These are phyloP conservation scores for Euura lappo DNA, from an alignment of 1,140 invertebrate species.

Conservation along the genomic window DNA sequence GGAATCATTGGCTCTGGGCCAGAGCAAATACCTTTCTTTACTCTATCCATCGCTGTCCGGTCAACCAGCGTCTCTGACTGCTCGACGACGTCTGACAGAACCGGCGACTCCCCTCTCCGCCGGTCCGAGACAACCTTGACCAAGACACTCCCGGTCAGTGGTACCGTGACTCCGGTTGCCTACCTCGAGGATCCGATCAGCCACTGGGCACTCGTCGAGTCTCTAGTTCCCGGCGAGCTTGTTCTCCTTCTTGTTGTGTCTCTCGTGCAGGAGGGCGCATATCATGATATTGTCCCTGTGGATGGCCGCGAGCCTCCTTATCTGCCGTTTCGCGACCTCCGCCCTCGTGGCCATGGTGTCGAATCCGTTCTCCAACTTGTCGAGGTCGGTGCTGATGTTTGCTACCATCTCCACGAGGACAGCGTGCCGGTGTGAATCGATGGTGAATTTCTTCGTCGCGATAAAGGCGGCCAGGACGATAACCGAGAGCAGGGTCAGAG, in stretches of 20 bases:
- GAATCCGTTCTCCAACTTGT: slow-evolving; percentile 43
- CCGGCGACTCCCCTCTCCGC: no score
- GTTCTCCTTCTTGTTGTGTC: slow-evolving; percentile 12
- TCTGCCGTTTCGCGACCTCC: slow-evolving; percentile 34
- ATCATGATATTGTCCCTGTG: slow-evolving; percentile 45
- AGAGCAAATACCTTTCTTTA: background rate
- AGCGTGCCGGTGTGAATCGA: slow-evolving; percentile 33
- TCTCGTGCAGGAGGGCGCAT: slow-evolving; percentile 38
- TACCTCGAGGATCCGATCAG: no score
- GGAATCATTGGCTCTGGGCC: background rate
- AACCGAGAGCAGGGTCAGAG: slow-evolving; percentile 31
- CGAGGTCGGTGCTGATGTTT: slow-evolving; percentile 48
- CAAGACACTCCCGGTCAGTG: no score
- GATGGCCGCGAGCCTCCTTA: slow-evolving; percentile 36
- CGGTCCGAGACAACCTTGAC: no score
- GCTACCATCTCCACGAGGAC: slow-evolving; percentile 43
- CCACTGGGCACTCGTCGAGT: no score
- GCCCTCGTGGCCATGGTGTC: slow-evolving; percentile 42
- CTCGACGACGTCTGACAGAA: no score
- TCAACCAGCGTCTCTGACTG: background rate
- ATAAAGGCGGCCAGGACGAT: slow-evolving; percentile 37
- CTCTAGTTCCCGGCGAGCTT: no score
- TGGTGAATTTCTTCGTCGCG: slow-evolving; percentile 33
- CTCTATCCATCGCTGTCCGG: background rate
- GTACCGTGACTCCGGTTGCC: no score